Conservation (phyloP, 2,113 vertebrate species). For the Istiophorus platypterus region DNA sequence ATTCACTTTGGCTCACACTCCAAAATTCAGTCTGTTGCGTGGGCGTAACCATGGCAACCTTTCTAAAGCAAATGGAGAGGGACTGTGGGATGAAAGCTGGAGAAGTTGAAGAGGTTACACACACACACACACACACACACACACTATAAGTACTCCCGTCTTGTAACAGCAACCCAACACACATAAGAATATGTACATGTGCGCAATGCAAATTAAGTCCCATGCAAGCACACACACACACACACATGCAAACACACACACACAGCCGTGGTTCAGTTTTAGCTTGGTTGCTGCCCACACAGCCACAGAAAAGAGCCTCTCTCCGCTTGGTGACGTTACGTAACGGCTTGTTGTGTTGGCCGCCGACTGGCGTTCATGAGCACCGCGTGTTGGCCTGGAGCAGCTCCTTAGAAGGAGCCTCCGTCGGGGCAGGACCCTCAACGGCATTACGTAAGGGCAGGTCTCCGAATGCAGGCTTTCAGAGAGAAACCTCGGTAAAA, state of each 20-base stretch:
- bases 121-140: constrained; percentile 16
- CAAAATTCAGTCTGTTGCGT: constrained; percentile 60
- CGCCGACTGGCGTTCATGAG: constrained; percentile 31
- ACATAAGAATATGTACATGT: not conserved
- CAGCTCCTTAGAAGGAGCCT: not conserved
- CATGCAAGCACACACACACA: not conserved
- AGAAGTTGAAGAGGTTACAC: constrained; percentile 43
- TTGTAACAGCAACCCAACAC: not conserved
- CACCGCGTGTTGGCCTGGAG: not conserved
- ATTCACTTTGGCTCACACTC: constrained; percentile 26
- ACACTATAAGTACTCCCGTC: too few species aligned
- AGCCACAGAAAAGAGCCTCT: constrained; percentile 30
- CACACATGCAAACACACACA: constrained; percentile 12
- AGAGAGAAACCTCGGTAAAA: too few species aligned
- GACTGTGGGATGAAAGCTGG: constrained; percentile 62
- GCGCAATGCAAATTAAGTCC: not conserved
- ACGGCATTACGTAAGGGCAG: not conserved
- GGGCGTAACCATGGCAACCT: constrained; percentile 76
- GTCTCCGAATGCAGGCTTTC: not conserved
- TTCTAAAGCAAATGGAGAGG: constrained; percentile 62
- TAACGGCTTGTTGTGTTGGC: constrained; percentile 59
- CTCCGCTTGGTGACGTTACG: constrained; percentile 18
- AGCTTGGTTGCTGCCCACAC: constrained; percentile 30
- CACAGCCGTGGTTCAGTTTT: not conserved
- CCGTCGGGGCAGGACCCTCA: not conserved